A percentile compares a stretch with the other conserved stretches of the same genome.
Evolutionary conservation across 2,113 vertebrate genomes (phyloP).

Genomic region (Notechis scutatus): DNA sequence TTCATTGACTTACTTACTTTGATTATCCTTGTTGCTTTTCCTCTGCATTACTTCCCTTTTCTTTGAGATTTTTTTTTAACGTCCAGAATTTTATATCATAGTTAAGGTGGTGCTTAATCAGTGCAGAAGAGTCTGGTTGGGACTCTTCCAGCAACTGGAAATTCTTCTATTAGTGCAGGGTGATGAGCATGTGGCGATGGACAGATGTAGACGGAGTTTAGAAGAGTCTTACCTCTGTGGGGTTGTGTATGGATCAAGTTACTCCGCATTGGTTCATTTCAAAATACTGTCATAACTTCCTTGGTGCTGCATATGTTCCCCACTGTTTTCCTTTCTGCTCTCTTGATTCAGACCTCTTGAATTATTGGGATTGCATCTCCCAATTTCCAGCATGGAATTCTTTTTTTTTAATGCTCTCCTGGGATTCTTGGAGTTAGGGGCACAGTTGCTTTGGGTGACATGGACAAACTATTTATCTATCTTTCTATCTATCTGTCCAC

Average conservation of each 20-base stretch:
- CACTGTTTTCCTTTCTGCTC: neutral
- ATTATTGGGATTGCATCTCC: neutral
- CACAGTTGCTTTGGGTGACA: no score
- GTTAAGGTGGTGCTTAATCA: neutral
- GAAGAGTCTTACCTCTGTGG: neutral
- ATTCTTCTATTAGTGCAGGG: neutral
- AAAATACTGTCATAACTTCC: neutral
- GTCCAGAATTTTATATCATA: neutral
- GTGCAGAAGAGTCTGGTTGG: neutral
- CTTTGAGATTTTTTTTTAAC: neutral
- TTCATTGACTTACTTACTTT: conserved; percentile 53
- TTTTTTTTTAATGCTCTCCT: neutral
- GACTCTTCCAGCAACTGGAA: neutral
- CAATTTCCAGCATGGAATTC: neutral
- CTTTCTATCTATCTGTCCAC: no score
- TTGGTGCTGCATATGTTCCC: neutral
- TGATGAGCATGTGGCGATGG: neutral
- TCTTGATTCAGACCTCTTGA: neutral
- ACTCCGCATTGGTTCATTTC: neutral
- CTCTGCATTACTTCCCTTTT: neutral
- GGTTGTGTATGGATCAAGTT: neutral
- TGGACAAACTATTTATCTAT: no score
- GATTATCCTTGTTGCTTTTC: neutral
- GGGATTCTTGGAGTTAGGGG: neutral
- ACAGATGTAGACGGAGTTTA: neutral